Percentiles rank a stretch among this genome's conserved stretches.
Conservation (phyloP, 2,113 vertebrate species). For the Prochilodus magdalenae region DNA sequence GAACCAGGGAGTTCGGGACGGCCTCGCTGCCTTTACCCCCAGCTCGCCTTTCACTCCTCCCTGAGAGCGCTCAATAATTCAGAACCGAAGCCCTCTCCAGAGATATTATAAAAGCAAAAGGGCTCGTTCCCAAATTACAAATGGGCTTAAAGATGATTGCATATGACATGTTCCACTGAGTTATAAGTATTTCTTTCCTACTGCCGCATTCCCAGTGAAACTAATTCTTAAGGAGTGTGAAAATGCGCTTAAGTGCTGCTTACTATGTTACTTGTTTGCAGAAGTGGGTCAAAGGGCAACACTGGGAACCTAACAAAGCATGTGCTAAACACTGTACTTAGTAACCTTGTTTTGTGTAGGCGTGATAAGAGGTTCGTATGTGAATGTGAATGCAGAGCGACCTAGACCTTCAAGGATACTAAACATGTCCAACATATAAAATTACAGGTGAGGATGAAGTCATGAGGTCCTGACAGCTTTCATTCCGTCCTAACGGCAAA, state of each 20-base stretch:
- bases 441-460: slow-evolving; percentile 48
- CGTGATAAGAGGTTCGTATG: not conserved
- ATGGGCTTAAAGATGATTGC: slow-evolving; percentile 52
- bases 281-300: slow-evolving; percentile 42
- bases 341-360: slow-evolving; percentile 28
- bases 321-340: slow-evolving; percentile 1
- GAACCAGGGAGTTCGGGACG: slow-evolving; percentile 32
- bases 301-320: not conserved
- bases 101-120: slow-evolving; percentile 52
- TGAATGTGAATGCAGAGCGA: slow-evolving; percentile 1
- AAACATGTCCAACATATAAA: slow-evolving; percentile 28
- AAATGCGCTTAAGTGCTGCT: slow-evolving; percentile 28
- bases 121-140: slow-evolving; percentile 59
- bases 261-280: slow-evolving; percentile 49
- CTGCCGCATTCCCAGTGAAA: slow-evolving; percentile 45
- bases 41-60: slow-evolving; percentile 37
- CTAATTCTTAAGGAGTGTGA: slow-evolving; percentile 47
- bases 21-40: slow-evolving; percentile 23
- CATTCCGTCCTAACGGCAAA: not conserved
- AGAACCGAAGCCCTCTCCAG: slow-evolving; percentile 51
- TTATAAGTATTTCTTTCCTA: slow-evolving; percentile 45
- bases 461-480: slow-evolving; percentile 38
- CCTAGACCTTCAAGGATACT: slow-evolving; percentile 40
- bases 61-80: slow-evolving; percentile 54
- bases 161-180: slow-evolving; percentile 49